A percentile compares a stretch with the other conserved stretches of the same genome.
phyloP scores from a whole-genome alignment of 2,888 invertebrate species.

The Amphipoea oculea region DNA sequence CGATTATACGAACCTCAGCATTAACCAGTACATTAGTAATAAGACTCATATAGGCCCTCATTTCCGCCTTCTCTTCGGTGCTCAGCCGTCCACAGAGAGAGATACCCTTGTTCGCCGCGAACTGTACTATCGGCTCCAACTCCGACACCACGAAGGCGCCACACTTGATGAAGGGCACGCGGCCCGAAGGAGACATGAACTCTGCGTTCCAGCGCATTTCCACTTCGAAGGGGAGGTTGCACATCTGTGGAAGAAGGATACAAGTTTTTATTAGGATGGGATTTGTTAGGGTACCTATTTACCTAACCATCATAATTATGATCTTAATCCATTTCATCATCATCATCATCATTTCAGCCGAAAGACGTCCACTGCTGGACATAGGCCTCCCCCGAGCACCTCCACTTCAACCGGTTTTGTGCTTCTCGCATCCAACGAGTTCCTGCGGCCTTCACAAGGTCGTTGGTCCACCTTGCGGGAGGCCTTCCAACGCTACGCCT shows the following conservation, averaged over 20 bases:
- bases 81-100: conserved; percentile 93
- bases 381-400: too few species aligned
- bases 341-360: too few species aligned
- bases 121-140: conserved; percentile 97
- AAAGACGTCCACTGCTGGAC: too few species aligned
- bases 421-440: too few species aligned
- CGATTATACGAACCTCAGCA: conserved; percentile 93
- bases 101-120: conserved; percentile 96
- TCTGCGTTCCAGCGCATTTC: conserved; percentile 97
- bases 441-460: too few species aligned
- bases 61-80: conserved; percentile 95
- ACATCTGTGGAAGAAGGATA: conserved; percentile 91
- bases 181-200: conserved; percentile 98
- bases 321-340: too few species aligned
- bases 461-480: too few species aligned
- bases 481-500: too few species aligned
- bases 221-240: conserved; percentile 95
- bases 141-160: conserved; percentile 97
- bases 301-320: too few species aligned
- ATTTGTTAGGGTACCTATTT: too few species aligned
- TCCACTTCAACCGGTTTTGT: too few species aligned
- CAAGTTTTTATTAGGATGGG: too few species aligned
- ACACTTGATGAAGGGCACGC: conserved; percentile 97
- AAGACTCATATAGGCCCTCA: conserved; percentile 98
- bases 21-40: conserved; percentile 97